Conservation (phyloP, 1,140 invertebrate genomes). For the Leptoteleia sp. region DNA sequence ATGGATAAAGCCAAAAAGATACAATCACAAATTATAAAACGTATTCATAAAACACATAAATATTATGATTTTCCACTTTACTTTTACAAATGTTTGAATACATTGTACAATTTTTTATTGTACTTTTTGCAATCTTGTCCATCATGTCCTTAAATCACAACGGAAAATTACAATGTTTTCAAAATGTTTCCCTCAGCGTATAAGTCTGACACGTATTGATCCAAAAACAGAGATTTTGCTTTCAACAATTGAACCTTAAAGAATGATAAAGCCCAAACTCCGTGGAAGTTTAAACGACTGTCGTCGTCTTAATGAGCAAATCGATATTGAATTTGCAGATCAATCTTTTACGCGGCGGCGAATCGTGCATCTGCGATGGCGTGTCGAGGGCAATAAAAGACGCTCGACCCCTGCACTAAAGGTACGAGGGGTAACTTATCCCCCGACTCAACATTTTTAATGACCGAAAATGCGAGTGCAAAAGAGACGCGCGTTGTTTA, state of each 20-base stretch:
- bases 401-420: conserved; percentile 42
- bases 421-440: conserved; percentile 45
- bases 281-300: conserved; percentile 17
- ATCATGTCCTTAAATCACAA: too few species aligned
- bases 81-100: too few species aligned
- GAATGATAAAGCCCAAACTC: background rate
- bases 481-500: conserved; percentile 31
- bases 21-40: too few species aligned
- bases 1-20: too few species aligned
- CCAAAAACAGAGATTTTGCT: too few species aligned
- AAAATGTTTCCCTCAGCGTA: too few species aligned
- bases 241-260: background rate
- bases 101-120: too few species aligned
- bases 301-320: conserved; percentile 44
- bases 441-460: conserved; percentile 37
- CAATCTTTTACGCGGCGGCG: conserved; percentile 33
- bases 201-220: too few species aligned
- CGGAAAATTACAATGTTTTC: too few species aligned
- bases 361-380: conserved; percentile 53
- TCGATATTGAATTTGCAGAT: conserved; percentile 48
- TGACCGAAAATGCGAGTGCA: conserved; percentile 43
- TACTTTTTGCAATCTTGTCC: too few species aligned
- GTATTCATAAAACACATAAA: too few species aligned
- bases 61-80: too few species aligned
- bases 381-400: conserved; percentile 59